phyloP scores from a whole-genome alignment of 2,113 vertebrate genomes.

The Rhynchopsitta pachyrhyncha region DNA sequence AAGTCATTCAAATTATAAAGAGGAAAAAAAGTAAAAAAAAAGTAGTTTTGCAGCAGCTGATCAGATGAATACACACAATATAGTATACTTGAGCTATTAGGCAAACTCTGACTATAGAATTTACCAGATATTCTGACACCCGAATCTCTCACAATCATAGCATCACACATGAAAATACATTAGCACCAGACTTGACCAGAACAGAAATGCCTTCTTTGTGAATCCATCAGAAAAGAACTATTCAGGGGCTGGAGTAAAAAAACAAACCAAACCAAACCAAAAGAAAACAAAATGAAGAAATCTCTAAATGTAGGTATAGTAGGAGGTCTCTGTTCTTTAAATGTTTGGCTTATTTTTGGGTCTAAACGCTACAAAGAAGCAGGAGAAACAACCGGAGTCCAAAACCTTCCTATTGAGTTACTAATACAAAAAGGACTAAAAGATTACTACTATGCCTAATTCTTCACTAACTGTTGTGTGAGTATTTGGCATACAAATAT shows the following conservation, averaged over 20 bases:
- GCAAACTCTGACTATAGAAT: not conserved
- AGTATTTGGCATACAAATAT: not conserved
- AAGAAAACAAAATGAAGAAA: not conserved
- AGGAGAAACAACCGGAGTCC: accelerated
- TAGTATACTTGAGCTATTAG: not conserved
- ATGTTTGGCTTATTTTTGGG: not conserved
- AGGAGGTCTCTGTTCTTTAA: not conserved
- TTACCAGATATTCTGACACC: not conserved
- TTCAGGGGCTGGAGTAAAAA: not conserved
- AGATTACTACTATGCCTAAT: not conserved
- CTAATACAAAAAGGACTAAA: not conserved
- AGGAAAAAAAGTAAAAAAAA: not conserved
- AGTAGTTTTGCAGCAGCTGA: not conserved
- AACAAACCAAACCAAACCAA: not conserved
- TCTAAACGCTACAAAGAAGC: not conserved
- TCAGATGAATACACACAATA: not conserved
- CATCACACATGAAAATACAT: not conserved
- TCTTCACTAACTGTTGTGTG: not conserved
- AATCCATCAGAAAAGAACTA: not conserved
- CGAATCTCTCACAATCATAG: not conserved
- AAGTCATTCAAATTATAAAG: not conserved
- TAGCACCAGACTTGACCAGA: not conserved
- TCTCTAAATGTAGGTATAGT: not conserved
- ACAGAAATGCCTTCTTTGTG: not conserved
- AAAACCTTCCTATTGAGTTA: not conserved